Percentiles rank a stretch among this genome's conserved stretches.
Conservation (phyloP, 1,140 invertebrate genomes). For the Hydropsyche tenuis region DNA sequence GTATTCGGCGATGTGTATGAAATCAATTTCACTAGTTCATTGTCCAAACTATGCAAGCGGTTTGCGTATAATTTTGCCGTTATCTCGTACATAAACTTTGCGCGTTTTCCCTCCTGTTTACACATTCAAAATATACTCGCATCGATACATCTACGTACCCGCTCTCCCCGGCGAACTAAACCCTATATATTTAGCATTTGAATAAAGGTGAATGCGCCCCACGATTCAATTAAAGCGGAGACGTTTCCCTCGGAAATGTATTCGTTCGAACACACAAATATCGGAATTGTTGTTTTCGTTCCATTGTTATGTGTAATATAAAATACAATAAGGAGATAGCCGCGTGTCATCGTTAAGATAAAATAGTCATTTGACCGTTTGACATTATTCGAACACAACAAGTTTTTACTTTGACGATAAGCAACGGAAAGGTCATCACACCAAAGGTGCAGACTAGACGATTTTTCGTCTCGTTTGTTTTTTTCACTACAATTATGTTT, state of each 20-base stretch:
- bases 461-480: too few species aligned
- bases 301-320: too few species aligned
- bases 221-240: slow-evolving; percentile 7
- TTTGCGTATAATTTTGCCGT: slow-evolving; percentile 6
- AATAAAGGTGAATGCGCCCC: slow-evolving; percentile 7
- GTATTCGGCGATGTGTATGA: too few species aligned
- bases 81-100: slow-evolving; percentile 4
- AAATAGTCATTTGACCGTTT: not conserved
- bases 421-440: not conserved
- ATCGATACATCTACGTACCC: not conserved
- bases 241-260: too few species aligned
- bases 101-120: too few species aligned
- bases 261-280: too few species aligned
- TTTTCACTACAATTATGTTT: too few species aligned
- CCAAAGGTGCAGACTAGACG: not conserved
- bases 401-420: not conserved
- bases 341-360: slow-evolving; percentile 5
- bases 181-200: slow-evolving; percentile 7
- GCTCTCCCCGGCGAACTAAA: not conserved
- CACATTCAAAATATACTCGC: too few species aligned
- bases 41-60: too few species aligned
- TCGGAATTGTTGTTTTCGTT: too few species aligned
- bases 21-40: too few species aligned
- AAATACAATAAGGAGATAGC: too few species aligned
- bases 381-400: slow-evolving; percentile 18